phyloP scores from a whole-genome alignment of 2,113 vertebrate genomes.

The Sinocyclocheilus grahami region DNA sequence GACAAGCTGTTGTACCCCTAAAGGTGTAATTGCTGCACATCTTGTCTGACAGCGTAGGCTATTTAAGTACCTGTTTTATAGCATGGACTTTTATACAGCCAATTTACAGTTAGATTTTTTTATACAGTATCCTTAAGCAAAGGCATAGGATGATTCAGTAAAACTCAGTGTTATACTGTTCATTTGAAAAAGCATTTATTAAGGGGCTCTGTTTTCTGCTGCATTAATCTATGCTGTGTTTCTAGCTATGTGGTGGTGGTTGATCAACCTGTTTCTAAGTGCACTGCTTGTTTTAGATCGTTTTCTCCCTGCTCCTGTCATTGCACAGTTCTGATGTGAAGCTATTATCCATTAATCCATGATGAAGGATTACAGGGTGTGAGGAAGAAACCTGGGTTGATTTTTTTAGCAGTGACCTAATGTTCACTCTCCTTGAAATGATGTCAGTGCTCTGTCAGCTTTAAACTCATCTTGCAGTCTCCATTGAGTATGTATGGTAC shows the following conservation, averaged over 20 bases:
- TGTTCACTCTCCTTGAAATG: not conserved
- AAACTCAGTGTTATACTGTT: not conserved
- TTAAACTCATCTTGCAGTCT: not conserved
- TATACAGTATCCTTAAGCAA: not conserved
- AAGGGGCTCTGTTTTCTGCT: not conserved
- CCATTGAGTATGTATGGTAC: not conserved
- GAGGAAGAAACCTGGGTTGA: constrained; percentile 13
- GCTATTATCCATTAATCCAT: constrained; percentile 19
- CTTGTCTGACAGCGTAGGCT: not conserved
- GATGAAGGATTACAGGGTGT: constrained; percentile 11
- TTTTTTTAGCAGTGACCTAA: constrained; percentile 12
- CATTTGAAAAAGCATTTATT: not conserved
- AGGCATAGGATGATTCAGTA: not conserved
- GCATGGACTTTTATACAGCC: no score
- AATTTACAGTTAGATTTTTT: no score
- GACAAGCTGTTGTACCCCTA: not conserved
- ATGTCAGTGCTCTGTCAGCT: not conserved
- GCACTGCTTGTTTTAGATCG: not conserved
- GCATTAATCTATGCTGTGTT: not conserved
- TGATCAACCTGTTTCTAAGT: not conserved
- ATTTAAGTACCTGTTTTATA: not conserved
- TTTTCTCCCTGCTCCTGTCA: not conserved
- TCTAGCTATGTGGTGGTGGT: not conserved
- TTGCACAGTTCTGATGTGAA: constrained; percentile 7
- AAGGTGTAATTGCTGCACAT: no score